phyloP scores from a whole-genome alignment of 2,113 vertebrate genomes.

The Campylorhamphus procurvoides region DNA sequence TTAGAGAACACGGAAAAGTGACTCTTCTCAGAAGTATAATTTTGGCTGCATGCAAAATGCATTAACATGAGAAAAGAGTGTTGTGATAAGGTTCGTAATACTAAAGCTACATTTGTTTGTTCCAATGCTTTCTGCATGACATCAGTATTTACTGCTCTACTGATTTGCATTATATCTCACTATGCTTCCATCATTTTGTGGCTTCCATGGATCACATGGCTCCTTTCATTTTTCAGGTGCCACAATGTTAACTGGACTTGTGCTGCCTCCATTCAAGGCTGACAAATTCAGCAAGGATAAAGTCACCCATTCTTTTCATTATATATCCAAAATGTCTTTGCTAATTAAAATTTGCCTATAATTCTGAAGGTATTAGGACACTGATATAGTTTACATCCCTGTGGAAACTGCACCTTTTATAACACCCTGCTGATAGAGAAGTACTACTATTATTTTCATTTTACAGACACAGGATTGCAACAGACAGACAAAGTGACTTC shows the following conservation, averaged over 20 bases:
- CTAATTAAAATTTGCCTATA: neutral
- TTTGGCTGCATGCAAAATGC: neutral
- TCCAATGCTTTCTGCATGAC: neutral
- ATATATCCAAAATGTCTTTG: neutral
- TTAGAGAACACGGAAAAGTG: conserved; percentile 32
- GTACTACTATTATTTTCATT: neutral
- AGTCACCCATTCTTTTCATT: neutral
- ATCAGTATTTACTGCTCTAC: neutral
- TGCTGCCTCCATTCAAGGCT: neutral
- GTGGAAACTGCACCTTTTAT: neutral
- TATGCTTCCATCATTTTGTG: neutral
- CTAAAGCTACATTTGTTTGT: neutral
- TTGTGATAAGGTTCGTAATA: neutral
- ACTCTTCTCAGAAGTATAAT: conserved; percentile 25
- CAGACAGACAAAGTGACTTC: neutral
- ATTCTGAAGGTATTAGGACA: neutral
- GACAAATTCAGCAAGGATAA: neutral
- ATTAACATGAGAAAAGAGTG: neutral
- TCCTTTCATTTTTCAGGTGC: neutral
- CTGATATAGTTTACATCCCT: neutral
- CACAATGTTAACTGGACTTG: neutral
- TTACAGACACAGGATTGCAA: neutral
- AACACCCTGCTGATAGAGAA: neutral
- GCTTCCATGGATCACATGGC: neutral
- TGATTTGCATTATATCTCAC: neutral